These are phyloP conservation scores for Mycetomoellerius zeteki DNA, from an alignment of 1,140 invertebrate species.

Conservation along the genomic window DNA sequence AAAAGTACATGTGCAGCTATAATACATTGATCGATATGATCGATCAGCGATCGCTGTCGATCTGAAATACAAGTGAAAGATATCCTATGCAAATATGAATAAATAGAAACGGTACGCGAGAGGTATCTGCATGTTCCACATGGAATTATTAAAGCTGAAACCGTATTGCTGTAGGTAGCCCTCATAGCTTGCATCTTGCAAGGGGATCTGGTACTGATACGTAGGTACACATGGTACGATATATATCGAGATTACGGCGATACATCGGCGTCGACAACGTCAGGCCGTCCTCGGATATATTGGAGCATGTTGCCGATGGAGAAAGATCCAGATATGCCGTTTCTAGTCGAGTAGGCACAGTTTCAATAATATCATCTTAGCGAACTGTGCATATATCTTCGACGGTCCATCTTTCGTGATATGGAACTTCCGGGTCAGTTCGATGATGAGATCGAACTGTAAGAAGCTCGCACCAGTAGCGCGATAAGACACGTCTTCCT, in stretches of 20 bases:
- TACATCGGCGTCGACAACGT: conserved; percentile 68
- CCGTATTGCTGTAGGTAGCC: conserved; percentile 39
- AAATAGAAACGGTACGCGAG: background rate
- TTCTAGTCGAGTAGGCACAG: conserved; percentile 53
- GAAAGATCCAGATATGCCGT: conserved; percentile 56
- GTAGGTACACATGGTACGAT: conserved; percentile 63
- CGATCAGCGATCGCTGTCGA: no score
- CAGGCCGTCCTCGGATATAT: conserved; percentile 66
- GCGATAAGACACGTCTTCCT: conserved; percentile 57
- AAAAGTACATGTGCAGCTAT: background rate
- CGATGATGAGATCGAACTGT: conserved; percentile 55
- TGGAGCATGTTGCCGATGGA: conserved; percentile 63
- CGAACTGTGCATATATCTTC: background rate
- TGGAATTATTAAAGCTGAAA: conserved; percentile 71
- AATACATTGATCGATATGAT: background rate
- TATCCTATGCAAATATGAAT: conserved; percentile 4
- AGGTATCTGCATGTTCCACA: conserved; percentile 36
- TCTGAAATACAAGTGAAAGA: conserved; percentile 26
- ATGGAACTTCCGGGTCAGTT: conserved; percentile 41
- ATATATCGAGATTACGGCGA: conserved; percentile 73
- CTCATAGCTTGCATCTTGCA: conserved; percentile 60
- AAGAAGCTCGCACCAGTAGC: conserved; percentile 42
- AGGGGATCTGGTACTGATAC: conserved; percentile 53
- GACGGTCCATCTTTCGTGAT: conserved; percentile 11
- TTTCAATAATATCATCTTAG: conserved; percentile 67